A percentile compares a stretch with the other conserved stretches of the same genome.
phyloP scores from a whole-genome alignment of 1,140 invertebrate species.

The Drosophila leontia region DNA sequence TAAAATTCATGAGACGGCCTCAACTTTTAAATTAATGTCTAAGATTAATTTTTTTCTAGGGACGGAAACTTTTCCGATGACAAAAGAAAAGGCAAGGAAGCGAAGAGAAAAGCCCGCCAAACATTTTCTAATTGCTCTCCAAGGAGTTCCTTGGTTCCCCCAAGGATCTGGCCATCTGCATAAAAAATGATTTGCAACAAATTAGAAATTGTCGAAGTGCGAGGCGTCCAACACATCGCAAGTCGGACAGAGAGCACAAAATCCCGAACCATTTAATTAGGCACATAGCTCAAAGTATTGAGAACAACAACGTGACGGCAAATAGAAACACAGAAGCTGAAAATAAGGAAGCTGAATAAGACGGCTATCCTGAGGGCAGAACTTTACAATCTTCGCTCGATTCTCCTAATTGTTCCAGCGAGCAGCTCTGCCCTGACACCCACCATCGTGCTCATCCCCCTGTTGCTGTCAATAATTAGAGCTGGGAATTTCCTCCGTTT shows the following conservation, averaged over 20 bases:
- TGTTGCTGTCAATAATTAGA: conserved; percentile 78
- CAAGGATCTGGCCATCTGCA: conserved; percentile 33
- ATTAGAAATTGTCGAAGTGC: conserved; percentile 56
- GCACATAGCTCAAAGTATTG: conserved; percentile 51
- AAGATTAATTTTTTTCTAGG: conserved; percentile 60
- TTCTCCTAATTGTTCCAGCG: conserved; percentile 61
- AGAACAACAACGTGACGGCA: conserved; percentile 14
- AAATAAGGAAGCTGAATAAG: no score
- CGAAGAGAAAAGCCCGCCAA: conserved; percentile 24
- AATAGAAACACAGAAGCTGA: conserved; percentile 10
- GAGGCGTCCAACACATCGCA: conserved; percentile 32
- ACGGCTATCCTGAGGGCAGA: conserved; percentile 14
- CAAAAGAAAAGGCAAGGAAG: background rate
- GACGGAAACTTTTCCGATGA: conserved; percentile 23
- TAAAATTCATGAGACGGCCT: conserved; percentile 50
- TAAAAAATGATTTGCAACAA: conserved; percentile 69
- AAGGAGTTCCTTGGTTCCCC: conserved; percentile 46
- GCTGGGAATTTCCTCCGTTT: conserved; percentile 68
- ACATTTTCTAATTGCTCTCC: conserved; percentile 69
- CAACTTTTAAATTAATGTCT: conserved; percentile 65
- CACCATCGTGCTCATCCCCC: conserved; percentile 23
- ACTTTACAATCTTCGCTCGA: conserved; percentile 40
- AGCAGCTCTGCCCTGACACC: background rate
- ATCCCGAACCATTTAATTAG: conserved; percentile 72
- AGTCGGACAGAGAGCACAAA: conserved; percentile 46